Percentiles rank a stretch among this genome's conserved stretches.
Evolutionary conservation across 2,888 invertebrate genomes (phyloP).

Genomic region (Apomyelois bistriatella): DNA sequence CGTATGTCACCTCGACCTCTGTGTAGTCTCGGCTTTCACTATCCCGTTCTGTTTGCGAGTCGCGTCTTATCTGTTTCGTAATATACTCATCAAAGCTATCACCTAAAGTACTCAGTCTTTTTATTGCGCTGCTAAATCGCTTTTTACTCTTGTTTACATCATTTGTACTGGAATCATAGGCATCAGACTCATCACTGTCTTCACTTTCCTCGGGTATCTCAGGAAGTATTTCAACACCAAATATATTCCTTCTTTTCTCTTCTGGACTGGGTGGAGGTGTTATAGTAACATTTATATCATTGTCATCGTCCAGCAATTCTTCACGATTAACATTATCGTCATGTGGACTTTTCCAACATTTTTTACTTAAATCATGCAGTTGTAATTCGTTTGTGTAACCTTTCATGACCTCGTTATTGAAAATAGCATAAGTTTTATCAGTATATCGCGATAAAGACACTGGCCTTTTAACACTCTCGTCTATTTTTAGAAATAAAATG

Average conservation of each 20-base stretch:
- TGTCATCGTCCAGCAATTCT: constrained; percentile 37
- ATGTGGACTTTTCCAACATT: constrained; percentile 73
- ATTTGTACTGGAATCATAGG: constrained; percentile 36
- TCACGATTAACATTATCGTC: constrained; percentile 58
- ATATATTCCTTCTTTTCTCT: constrained; percentile 67
- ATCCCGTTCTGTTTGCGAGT: constrained; percentile 49
- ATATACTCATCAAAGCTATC: constrained; percentile 74
- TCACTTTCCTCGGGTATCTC: constrained; percentile 78
- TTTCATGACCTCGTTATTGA: constrained; percentile 52
- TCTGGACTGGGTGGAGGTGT: constrained; percentile 72
- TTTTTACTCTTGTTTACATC: constrained; percentile 45
- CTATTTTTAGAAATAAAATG: constrained; percentile 57
- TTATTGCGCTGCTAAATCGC: constrained; percentile 62
- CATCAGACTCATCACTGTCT: constrained; percentile 43
- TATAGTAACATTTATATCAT: constrained; percentile 46
- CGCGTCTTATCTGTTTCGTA: constrained; percentile 59
- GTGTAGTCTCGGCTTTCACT: constrained; percentile 49
- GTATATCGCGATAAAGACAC: constrained; percentile 58
- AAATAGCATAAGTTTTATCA: constrained; percentile 63
- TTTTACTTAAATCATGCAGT: constrained; percentile 61
- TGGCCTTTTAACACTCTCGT: constrained; percentile 45
- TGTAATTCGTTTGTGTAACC: constrained; percentile 60
- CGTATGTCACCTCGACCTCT: constrained; percentile 65
- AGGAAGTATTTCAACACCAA: constrained; percentile 74
- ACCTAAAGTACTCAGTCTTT: constrained; percentile 74